Percentiles rank a stretch among this genome's conserved stretches.
Conservation (phyloP, 2,888 invertebrate species). For the Chrysolina americana region DNA sequence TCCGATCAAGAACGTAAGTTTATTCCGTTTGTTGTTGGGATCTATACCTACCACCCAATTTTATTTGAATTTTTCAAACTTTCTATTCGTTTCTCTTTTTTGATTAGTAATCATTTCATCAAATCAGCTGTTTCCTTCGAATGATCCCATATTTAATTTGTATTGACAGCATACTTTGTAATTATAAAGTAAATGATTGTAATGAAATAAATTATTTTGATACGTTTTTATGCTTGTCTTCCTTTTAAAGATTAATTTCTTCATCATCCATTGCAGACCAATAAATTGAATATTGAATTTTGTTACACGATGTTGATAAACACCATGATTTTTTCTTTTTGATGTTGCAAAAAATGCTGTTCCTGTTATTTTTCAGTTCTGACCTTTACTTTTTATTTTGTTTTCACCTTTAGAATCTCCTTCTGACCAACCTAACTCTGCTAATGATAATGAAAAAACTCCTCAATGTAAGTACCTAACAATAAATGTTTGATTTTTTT, state of each 20-base stretch:
- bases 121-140: neutral
- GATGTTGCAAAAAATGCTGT: constrained; percentile 34
- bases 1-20: constrained; percentile 98
- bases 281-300: too few species aligned
- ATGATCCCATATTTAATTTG: constrained; percentile 11
- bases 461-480: constrained; percentile 66
- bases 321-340: neutral
- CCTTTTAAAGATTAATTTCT: too few species aligned
- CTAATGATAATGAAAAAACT: constrained; percentile 66
- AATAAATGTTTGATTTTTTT: constrained; percentile 26
- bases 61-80: neutral
- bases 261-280: too few species aligned
- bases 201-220: too few species aligned
- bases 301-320: too few species aligned
- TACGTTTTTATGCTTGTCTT: too few species aligned
- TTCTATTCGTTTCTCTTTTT: neutral
- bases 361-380: constrained; percentile 41
- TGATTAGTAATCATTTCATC: constrained; percentile 5
- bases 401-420: constrained; percentile 67
- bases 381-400: constrained; percentile 53
- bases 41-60: neutral
- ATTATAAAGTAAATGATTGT: neutral
- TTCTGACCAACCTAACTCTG: constrained; percentile 67
- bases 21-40: constrained; percentile 2
- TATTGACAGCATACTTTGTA: constrained; percentile 6